Evolutionary conservation across 2,888 invertebrate species (phyloP).

Genomic region (Tenodera sinensis): DNA sequence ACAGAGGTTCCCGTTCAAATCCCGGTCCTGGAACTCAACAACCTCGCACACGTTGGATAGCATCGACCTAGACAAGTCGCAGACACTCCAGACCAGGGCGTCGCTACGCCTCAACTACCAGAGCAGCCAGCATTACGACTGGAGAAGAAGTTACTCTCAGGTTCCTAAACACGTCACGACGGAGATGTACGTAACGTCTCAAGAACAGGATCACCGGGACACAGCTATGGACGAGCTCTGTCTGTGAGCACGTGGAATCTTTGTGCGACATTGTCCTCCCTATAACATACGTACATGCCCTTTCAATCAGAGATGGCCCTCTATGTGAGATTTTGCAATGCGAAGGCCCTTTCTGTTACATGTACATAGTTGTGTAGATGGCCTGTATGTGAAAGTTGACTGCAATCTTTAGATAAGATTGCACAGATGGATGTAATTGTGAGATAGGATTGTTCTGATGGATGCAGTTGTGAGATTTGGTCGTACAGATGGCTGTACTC

Average conservation of each 20-base stretch:
- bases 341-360: too few species aligned
- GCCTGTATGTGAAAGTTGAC: too few species aligned
- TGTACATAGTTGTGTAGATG: too few species aligned
- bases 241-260: background rate
- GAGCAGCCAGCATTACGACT: conserved; percentile 25
- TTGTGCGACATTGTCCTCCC: too few species aligned
- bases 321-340: too few species aligned
- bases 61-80: conserved; percentile 39
- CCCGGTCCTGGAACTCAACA: conserved; percentile 38
- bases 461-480: too few species aligned
- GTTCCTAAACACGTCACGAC: conserved; percentile 24
- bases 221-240: conserved; percentile 12
- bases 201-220: background rate
- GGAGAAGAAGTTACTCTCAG: conserved; percentile 29
- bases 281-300: too few species aligned
- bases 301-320: too few species aligned
- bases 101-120: conserved; percentile 19
- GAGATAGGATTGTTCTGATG: too few species aligned
- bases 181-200: conserved; percentile 32
- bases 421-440: too few species aligned
- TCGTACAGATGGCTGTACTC: too few species aligned
- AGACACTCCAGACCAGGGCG: conserved; percentile 23
- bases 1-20: conserved; percentile 61
- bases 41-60: conserved; percentile 37
- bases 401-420: too few species aligned